Evolutionary conservation across 2,888 invertebrate species (phyloP), one percentile per base, ranked within the genome.

Genomic region (Nudaria mundana): DNA sequence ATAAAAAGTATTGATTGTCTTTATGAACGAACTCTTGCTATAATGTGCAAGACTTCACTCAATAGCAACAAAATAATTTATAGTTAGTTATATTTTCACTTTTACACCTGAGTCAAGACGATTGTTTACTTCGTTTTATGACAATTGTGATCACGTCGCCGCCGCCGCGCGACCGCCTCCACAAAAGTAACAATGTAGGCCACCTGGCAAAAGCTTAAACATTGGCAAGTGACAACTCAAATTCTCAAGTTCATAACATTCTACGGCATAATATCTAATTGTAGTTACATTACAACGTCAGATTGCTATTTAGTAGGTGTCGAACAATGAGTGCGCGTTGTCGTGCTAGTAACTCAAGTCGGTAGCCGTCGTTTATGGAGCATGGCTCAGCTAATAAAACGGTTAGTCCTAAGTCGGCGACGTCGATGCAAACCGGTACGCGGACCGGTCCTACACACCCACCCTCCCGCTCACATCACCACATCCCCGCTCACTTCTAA

Each of bases 311-410:
- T n/a, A n/a, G 53, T 49, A 35, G 42, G 41, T 52, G 44, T 53
- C 54, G 49, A 37, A 37, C 22, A 23, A 23, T 37, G 29, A 12
- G 23, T 20, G 59, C 64, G 49, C 48, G 58, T 64, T 63, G 24
- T 40, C 66, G 68, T 71, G 75, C 63, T 70, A 62, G 59, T 53
- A 54, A 54, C 61, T 59, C 48, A 59, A 59, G 59, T 57, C 66
- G 63, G 76, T 73, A 73, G 77, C 72, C 62, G 67, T 77, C 71
- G 75, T 86, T 86, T 81, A 83, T 85, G 74, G 85, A 85, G 78
- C 85, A 83, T 75, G 66, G 81, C 80, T 78, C 71, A 71, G 76
- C 82, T 85, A 84, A 82, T 86, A 84, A 86, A 87, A 88, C 88
- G 80, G 85, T 86, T 83, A 81, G 80, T 78, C 78, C 81, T 82